These are phyloP conservation scores for rat (Rattus norvegicus) DNA, from an alignment of 2,113 vertebrate species.

Conservation along the genomic window DNA sequence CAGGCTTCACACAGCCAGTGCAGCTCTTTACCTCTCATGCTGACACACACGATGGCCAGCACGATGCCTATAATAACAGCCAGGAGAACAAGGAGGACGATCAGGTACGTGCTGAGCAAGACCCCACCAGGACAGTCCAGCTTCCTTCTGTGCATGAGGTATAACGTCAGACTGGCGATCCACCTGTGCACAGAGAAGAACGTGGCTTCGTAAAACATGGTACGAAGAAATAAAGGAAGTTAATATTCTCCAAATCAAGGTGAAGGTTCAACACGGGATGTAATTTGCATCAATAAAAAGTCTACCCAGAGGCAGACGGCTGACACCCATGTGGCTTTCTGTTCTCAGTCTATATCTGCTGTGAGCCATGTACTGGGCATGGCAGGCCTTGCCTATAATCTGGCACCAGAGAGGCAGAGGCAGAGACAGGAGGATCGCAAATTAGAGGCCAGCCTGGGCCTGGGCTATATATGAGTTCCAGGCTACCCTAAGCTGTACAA, in stretches of 20 bases:
- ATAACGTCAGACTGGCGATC: slow-evolving; percentile 92
- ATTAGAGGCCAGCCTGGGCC: neutral
- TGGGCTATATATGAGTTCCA: neutral
- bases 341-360: neutral
- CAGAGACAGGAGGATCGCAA: neutral
- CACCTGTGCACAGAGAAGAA: slow-evolving; percentile 86
- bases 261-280: neutral
- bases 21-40: slow-evolving; percentile 92
- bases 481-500: neutral
- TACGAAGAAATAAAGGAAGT: neutral
- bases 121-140: slow-evolving; percentile 90
- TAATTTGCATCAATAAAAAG: neutral
- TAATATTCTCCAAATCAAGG: neutral
- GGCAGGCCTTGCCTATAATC: neutral
- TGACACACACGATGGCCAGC: slow-evolving; percentile 92
- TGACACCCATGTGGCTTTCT: neutral
- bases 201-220: neutral
- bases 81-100: slow-evolving; percentile 92
- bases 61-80: slow-evolving; percentile 90
- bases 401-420: neutral
- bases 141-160: slow-evolving; percentile 87
- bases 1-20: neutral
- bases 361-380: neutral
- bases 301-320: neutral
- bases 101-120: slow-evolving; percentile 91